Evolutionary conservation across 2,888 invertebrate species (phyloP), one percentile per base, ranked within the genome.

Genomic region (Drosophila macrospina): DNA sequence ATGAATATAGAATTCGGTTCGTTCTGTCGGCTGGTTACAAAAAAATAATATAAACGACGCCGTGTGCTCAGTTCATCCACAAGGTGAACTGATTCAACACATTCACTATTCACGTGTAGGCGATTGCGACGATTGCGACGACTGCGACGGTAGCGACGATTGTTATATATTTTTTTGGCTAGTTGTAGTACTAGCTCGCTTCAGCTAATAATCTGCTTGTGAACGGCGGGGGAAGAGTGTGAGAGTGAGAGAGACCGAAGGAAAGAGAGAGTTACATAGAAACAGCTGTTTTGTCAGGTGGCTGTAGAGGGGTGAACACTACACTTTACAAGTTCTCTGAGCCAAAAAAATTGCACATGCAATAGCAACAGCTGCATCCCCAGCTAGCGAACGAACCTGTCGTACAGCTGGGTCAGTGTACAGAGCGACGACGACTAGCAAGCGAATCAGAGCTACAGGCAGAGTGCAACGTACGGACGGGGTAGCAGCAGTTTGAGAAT

Each of bases 381-480:
- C 67, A 71, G 60, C 57, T 51, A 52, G 55, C 60, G 54, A 52
- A 37, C 41, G 30, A 55, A 54, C 32, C 54, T 42, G 44, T 45
- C 28, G 11, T 20, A 48, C 69, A 65, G 59, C 74, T 71, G 57
- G 45, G 45, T 39, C 42, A 55, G 45, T 54, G 42, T n/a, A 51
- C 78, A 87, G 87, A 87, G 68, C 73, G 64, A 85, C 87, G 76
- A 30, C 79, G 82, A 87, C 87, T 78, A 59, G 55, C 71, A 64
- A 75, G 39, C 82, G 69, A 72, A 60, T 39, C 75, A 60, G 62
- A 60, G 60, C 70, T 28, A 28, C 30, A 28, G 20, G 20, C 59
- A 37, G 63, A 55, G 41, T 64, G 48, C 51, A 37, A 41, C 54
- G 11, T 45, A 15, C 50, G 48, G 50, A 52, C 64, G 42, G 50